phyloP scores from a whole-genome alignment of 1,140 invertebrate genomes.

The Dendroctonus valens region DNA sequence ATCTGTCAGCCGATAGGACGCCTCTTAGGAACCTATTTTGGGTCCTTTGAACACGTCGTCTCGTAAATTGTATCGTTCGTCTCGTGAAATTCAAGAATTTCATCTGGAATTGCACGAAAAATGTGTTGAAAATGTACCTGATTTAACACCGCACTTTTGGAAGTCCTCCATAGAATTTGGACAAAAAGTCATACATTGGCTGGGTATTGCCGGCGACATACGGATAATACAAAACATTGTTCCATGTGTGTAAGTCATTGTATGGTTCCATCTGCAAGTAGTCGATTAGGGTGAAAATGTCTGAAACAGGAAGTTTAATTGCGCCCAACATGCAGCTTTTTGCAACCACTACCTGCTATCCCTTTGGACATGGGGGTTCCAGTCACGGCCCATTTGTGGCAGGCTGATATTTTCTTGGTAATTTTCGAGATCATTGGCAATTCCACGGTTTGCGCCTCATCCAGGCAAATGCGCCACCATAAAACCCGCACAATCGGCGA shows the following conservation, averaged over 20 bases:
- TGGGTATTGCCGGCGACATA: constrained; percentile 54
- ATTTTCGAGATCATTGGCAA: constrained; percentile 61
- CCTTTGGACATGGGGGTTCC: constrained; percentile 72
- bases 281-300: constrained; percentile 69
- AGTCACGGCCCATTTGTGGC: constrained; percentile 75
- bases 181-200: constrained; percentile 57
- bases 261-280: constrained; percentile 68
- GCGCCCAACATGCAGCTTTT: neutral
- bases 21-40: too few species aligned
- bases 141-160: constrained; percentile 64
- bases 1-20: too few species aligned
- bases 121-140: constrained; percentile 36
- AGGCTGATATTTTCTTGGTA: constrained; percentile 59
- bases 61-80: too few species aligned
- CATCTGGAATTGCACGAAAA: neutral
- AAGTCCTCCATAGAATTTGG: constrained; percentile 68
- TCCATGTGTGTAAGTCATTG: constrained; percentile 56
- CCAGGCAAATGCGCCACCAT: constrained; percentile 79
- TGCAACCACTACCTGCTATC: constrained; percentile 54
- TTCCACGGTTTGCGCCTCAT: constrained; percentile 84
- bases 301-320: constrained; percentile 46
- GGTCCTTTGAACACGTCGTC: too few species aligned
- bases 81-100: constrained; percentile 21
- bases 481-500: constrained; percentile 65
- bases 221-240: constrained; percentile 56